Evolutionary conservation across 2,888 invertebrate genomes (phyloP).

Genomic region (Ormyrus pomaceus): DNA sequence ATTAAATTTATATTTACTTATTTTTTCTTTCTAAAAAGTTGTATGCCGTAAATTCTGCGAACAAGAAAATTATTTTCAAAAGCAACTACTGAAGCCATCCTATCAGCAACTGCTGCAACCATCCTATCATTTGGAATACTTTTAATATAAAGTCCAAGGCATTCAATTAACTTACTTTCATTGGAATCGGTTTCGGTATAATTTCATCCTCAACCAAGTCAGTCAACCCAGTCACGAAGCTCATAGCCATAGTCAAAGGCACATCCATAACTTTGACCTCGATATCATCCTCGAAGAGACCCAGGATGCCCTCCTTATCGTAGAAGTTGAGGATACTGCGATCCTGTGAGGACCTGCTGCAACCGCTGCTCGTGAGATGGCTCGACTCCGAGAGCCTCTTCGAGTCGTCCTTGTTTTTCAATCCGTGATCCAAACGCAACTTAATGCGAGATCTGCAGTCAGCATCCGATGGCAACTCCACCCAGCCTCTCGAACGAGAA

Average conservation of each 20-base stretch:
- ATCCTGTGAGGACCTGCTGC: conserved; percentile 62
- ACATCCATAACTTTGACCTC: conserved; percentile 83
- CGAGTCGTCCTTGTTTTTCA: conserved; percentile 72
- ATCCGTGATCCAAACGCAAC: conserved; percentile 80
- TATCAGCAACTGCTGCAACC: too few species aligned
- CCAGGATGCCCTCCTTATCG: conserved; percentile 75
- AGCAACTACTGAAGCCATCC: too few species aligned
- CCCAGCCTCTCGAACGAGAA: conserved; percentile 89
- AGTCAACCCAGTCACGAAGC: conserved; percentile 87
- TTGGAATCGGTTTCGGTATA: conserved; percentile 86
- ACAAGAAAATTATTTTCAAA: too few species aligned
- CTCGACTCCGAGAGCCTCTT: conserved; percentile 65
- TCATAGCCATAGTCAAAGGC: conserved; percentile 85
- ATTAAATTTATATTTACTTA: too few species aligned
- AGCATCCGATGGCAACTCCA: conserved; percentile 79
- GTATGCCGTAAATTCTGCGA: too few species aligned
- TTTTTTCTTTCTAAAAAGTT: too few species aligned
- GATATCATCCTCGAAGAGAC: conserved; percentile 78
- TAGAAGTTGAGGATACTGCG: conserved; percentile 69
- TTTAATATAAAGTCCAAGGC: too few species aligned
- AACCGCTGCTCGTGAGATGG: conserved; percentile 60
- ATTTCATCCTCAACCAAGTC: conserved; percentile 94
- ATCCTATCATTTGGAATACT: too few species aligned
- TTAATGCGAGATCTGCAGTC: conserved; percentile 79
- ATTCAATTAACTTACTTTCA: conserved; percentile 79